These are phyloP conservation scores for Eurystomus glaucurus DNA, from an alignment of 2,797 vertebrate species.

Conservation along the genomic window DNA sequence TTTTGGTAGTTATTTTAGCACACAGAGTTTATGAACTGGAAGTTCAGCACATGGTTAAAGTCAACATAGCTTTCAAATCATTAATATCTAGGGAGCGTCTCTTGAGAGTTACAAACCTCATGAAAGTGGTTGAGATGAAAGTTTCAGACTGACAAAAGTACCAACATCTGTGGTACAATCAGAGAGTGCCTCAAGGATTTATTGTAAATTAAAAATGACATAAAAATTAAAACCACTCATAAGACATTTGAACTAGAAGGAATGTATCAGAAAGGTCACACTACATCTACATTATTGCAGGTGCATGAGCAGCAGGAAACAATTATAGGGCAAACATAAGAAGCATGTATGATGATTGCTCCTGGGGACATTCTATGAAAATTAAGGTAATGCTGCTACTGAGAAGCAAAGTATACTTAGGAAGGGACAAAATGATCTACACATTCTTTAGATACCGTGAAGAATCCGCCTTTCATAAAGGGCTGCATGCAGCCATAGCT, in stretches of 20 bases:
- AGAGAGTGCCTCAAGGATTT: background rate
- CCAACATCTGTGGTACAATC: background rate
- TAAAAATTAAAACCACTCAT: background rate
- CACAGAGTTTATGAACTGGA: background rate
- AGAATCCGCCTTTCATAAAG: background rate
- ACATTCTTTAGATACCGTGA: background rate
- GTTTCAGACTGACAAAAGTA: background rate
- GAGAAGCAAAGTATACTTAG: background rate
- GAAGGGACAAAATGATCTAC: background rate
- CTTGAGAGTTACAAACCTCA: background rate
- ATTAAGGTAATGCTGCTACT: background rate
- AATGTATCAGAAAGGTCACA: background rate
- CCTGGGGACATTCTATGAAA: background rate
- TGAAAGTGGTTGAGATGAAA: background rate
- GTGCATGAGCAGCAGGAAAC: background rate
- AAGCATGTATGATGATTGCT: fast-evolving
- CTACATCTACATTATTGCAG: background rate
- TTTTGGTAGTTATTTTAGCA: background rate
- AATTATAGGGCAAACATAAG: background rate
- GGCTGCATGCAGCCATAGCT: background rate
- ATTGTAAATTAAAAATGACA: background rate
- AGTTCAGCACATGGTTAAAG: background rate
- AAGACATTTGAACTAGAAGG: background rate
- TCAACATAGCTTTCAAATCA: background rate
- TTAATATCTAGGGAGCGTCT: background rate